phyloP scores from a whole-genome alignment of 64 coral and sea anemone species.

The Stichodactyla mertensii region DNA sequence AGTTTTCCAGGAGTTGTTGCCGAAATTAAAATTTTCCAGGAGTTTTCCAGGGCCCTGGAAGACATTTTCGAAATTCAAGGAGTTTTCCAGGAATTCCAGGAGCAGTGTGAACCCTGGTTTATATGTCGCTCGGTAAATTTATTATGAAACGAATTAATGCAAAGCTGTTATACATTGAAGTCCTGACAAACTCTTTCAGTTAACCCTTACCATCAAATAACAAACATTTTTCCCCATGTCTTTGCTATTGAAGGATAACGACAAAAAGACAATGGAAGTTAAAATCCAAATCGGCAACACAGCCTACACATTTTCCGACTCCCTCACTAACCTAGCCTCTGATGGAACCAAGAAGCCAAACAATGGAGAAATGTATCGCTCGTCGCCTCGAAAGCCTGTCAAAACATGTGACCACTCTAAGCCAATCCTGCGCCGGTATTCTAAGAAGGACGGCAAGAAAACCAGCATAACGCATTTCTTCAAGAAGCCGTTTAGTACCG shows the following conservation, averaged over 20 bases:
- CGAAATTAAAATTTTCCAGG: too few species aligned
- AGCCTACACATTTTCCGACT: conserved; percentile 66
- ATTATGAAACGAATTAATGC: too few species aligned
- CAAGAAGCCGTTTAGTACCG: conserved; percentile 38
- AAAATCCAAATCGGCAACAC: conserved; percentile 66
- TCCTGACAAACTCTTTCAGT: too few species aligned
- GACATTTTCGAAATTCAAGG: too few species aligned
- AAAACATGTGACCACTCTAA: conserved; percentile 62
- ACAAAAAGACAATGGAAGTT: conserved; percentile 64
- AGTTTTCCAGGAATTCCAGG: too few species aligned
- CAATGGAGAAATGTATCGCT: conserved; percentile 27
- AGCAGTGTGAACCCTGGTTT: too few species aligned
- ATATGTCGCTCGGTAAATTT: too few species aligned
- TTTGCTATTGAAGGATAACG: conserved; percentile 31
- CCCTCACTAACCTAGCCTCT: conserved; percentile 16
- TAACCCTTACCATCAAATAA: too few species aligned
- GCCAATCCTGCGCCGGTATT: conserved; percentile 37
- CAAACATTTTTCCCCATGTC: not conserved
- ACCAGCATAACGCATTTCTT: conserved; percentile 28
- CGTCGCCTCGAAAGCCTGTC: conserved; percentile 4
- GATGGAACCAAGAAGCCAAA: not conserved
- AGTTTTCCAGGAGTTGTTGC: too few species aligned
- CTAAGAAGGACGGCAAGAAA: conserved; percentile 2
- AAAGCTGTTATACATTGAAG: too few species aligned
- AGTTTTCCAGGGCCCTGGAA: too few species aligned